A percentile compares a stretch with the other conserved stretches of the same genome.
Conservation (phyloP, 2,888 invertebrate genomes). For the Mesoligia furuncula region DNA sequence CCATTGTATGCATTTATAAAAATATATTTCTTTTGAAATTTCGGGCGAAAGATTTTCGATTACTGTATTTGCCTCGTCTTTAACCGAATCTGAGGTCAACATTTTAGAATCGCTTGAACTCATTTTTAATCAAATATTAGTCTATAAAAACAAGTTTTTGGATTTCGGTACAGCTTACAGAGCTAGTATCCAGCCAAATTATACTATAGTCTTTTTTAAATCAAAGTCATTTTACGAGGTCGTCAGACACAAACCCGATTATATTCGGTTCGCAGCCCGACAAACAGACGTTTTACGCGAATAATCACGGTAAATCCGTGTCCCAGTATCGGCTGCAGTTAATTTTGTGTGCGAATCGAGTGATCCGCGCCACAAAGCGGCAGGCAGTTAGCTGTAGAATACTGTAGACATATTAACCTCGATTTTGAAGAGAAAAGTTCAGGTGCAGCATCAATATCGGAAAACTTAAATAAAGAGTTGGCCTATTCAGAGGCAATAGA, state of each 20-base stretch:
- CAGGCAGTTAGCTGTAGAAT: neutral
- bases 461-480: slow-evolving; percentile 6
- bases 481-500: neutral
- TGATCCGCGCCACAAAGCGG: slow-evolving; percentile 12
- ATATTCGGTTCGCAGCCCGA: slow-evolving; percentile 16
- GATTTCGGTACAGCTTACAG: too few relatives aligned
- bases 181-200: too few relatives aligned
- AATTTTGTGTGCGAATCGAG: slow-evolving; percentile 38
- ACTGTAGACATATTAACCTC: slow-evolving; percentile 24
- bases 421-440: slow-evolving; percentile 19
- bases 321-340: slow-evolving; percentile 22
- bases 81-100: too few relatives aligned
- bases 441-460: slow-evolving; percentile 8
- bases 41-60: too few relatives aligned
- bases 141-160: too few relatives aligned
- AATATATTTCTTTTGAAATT: too few relatives aligned
- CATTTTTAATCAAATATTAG: too few relatives aligned
- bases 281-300: slow-evolving; percentile 33
- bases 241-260: neutral
- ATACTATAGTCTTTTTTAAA: too few relatives aligned
- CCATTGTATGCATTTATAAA: too few relatives aligned
- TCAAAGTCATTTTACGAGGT: neutral
- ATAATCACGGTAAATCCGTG: slow-evolving; percentile 40
- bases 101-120: too few relatives aligned
- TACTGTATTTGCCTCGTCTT: too few relatives aligned